Evolutionary conservation across 2,113 vertebrate species (phyloP).

Genomic region (Dinomys branickii): DNA sequence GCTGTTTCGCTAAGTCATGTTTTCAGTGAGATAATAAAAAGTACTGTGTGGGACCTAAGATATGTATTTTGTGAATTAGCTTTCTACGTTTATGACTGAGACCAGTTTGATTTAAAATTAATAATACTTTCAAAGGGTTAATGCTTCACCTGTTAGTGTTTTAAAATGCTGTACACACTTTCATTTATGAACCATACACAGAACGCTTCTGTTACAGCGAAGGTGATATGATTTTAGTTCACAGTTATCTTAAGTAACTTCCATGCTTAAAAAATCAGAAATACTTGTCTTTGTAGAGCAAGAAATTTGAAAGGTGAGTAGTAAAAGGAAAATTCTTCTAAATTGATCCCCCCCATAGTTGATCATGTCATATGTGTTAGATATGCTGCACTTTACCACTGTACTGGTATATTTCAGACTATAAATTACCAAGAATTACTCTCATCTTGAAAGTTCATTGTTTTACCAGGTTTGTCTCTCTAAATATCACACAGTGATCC

Average conservation of each 20-base stretch:
- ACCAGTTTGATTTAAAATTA: conserved; percentile 40
- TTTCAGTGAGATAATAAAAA: conserved; percentile 41
- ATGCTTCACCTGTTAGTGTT: background rate
- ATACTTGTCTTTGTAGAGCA: background rate
- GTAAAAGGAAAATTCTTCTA: background rate
- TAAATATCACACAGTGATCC: background rate
- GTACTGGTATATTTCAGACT: conserved; percentile 1
- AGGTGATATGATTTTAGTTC: conserved; percentile 33
- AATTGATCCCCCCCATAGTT: background rate
- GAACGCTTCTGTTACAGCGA: background rate
- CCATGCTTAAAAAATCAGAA: background rate
- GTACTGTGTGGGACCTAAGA: background rate
- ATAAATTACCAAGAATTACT: conserved; percentile 7
- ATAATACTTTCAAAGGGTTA: background rate
- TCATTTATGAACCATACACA: background rate
- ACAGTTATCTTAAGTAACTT: conserved; percentile 12
- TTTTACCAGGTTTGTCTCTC: conserved; percentile 30
- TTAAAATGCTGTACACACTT: conserved; percentile 43
- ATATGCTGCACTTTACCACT: background rate
- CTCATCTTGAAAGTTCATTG: background rate
- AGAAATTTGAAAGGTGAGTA: background rate
- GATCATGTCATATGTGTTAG: background rate
- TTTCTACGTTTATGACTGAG: conserved; percentile 27
- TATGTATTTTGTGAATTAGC: conserved; percentile 15
- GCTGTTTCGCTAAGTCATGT: conserved; percentile 3